Base-by-base conservation (phyloP, 2,888 invertebrate species). In the Athalia rosae region DNA sequence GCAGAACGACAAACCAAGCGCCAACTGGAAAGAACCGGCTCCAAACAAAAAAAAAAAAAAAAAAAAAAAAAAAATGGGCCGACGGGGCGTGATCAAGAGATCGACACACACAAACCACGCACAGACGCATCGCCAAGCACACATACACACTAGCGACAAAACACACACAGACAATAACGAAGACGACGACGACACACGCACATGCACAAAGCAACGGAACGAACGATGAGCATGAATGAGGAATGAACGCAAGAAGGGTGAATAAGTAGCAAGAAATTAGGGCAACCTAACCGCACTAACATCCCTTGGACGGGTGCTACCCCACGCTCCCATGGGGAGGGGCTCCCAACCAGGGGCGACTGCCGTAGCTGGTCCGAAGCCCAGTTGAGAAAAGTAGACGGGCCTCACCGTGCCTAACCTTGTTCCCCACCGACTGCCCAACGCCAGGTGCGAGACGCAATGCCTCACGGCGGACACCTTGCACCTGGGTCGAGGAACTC, bases 321-420 rank as follows among this genome's bases (percentile, higher is more conserved):
- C 64, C 48, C 64, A 64, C 64, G 64, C 13, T 13, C 48, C 64
- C 48, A 64, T 64, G 64, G 48, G 64, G 64, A 64, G 48, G 64
- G 48, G 48, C 62, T 62, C 62, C 62, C 62, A 9, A 15, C 41
- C 43, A 62, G 43, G 62, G 62, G 41, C 8, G 62, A 64, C 64
- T 64, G 47, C 64, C 64, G 13, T 13, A 13, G 64, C 47, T 48
- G 48, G 64, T 64, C 64, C 47, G 7, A 64, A 64, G 64, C 64
- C 47, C 47, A 48, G 64, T 48, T n/a, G 48, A 47, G 13, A 13
- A 64, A 64, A 64, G 64, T 64, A 64, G 64, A 64, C 7, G 48
- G 64, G 48, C 64, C 7, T 64, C 15, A 61, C 61, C 2, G 3
- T 4, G 3, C 53, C 4, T 53, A 11, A 53, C 53, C 53, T 53